Evolutionary conservation across 2,888 invertebrate species (phyloP), one percentile per base, ranked within the genome.

Genomic region (Orgyia antiqua): DNA sequence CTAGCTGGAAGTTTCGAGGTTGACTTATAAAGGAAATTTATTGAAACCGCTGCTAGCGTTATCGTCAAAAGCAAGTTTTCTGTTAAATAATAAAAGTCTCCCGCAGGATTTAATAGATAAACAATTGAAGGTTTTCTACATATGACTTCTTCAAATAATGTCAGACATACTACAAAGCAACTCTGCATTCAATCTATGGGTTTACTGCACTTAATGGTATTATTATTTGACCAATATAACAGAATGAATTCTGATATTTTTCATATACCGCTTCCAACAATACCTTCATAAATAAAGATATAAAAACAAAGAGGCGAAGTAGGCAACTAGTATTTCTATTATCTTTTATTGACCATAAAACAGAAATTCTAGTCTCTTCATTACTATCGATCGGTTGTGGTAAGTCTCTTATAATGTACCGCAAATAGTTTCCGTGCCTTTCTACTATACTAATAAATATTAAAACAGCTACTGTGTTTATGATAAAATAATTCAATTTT

Each of bases 31-130:
- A 42, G 40, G 33, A 41, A 48, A 24, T 42, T 39, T 48, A 51
- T 51, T 45, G 48, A 41, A 51, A 51, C 51, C 51, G 32, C 51
- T n/a, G n/a, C n/a, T 31, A 36, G 29, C 34, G 37, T 30, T 39
- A 48, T 45, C 39, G 41, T 29, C 17, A 4, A 34, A 32, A 38
- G 40, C 34, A 19, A 20, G 31, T 48, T 42, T 39, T 45, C 45
- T 39, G 35, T 42, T 37, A 38, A 48, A 42, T 31, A 37, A 49
- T 48, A 45, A 49, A 45, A 45, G 33, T 33, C 48, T 49, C 48
- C 48, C 37, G 45, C 29, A 39, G 3, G 10, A 19, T 19, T 19
- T 19, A 8, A 15, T 15, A 15, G 15, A 15, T n/a, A n/a, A n/a
- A n/a, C n/a, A n/a, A n/a, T n/a, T n/a, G n/a, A n/a, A n/a, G n/a